Conservation (phyloP, 2,888 invertebrate species). For the Cosmopolites sordidus region DNA sequence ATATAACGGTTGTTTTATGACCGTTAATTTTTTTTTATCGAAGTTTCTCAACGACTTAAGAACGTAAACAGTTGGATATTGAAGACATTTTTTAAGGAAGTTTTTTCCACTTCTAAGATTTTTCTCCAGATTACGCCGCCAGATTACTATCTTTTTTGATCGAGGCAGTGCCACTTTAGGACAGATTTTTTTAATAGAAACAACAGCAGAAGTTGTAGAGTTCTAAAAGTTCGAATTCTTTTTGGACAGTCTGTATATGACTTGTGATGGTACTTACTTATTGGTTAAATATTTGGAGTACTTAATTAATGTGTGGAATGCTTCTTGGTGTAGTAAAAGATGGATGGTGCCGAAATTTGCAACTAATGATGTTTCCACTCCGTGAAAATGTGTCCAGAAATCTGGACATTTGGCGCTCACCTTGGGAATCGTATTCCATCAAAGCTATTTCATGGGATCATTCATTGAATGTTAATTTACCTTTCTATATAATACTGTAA, state of each 20-base stretch:
- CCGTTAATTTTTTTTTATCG: too few relatives aligned
- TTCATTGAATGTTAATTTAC: slow-evolving; percentile 49
- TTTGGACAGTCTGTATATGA: neutral
- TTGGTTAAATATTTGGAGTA: slow-evolving; percentile 61
- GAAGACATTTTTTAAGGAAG: too few relatives aligned
- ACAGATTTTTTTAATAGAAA: too few relatives aligned
- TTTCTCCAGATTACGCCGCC: too few relatives aligned
- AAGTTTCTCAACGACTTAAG: too few relatives aligned
- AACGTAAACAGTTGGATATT: too few relatives aligned
- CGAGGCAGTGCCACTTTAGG: too few relatives aligned
- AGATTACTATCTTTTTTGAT: too few relatives aligned
- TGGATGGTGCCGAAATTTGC: slow-evolving; percentile 62
- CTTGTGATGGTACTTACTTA: slow-evolving; percentile 52
- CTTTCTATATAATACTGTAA: slow-evolving; percentile 72
- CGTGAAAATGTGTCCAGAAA: slow-evolving; percentile 74
- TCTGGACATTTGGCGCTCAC: slow-evolving; percentile 78
- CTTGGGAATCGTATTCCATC: slow-evolving; percentile 38
- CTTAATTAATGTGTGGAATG: slow-evolving; percentile 65
- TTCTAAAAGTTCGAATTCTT: neutral
- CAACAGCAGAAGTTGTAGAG: too few relatives aligned
- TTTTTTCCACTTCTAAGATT: too few relatives aligned
- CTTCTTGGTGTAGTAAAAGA: slow-evolving; percentile 68
- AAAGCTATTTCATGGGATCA: neutral
- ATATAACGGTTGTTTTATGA: too few relatives aligned
- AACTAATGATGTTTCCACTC: slow-evolving; percentile 72